phyloP scores from a whole-genome alignment of 2,888 invertebrate genomes.

The Pelosia muscerda region DNA sequence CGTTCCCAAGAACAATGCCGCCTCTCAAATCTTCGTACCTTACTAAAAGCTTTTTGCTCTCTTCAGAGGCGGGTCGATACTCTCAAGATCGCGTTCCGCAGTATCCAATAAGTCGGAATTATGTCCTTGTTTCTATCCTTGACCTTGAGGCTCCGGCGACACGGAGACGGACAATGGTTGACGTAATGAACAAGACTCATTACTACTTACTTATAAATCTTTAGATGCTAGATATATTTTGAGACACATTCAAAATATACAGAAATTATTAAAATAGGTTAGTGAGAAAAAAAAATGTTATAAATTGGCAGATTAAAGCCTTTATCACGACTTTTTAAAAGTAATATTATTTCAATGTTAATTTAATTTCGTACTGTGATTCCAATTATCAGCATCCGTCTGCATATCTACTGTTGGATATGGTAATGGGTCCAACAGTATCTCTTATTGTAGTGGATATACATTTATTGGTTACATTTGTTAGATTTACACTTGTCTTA shows the following conservation, averaged over 20 bases:
- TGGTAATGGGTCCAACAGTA: too few species aligned
- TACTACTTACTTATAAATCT: not conserved
- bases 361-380: too few species aligned
- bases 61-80: not conserved
- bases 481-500: too few species aligned
- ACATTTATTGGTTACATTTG: too few species aligned
- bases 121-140: conserved; percentile 45
- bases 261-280: not conserved
- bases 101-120: conserved; percentile 7
- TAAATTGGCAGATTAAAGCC: too few species aligned
- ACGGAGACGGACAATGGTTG: conserved; percentile 31
- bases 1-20: not conserved
- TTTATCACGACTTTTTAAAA: too few species aligned
- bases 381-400: too few species aligned
- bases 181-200: conserved; percentile 29
- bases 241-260: not conserved
- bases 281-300: not conserved
- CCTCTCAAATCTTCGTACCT: not conserved
- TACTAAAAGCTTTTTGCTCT: not conserved
- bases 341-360: too few species aligned
- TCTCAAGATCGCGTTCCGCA: not conserved
- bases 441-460: too few species aligned
- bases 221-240: not conserved
- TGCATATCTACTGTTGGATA: too few species aligned
- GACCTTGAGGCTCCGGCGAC: conserved; percentile 37